Percentiles rank a stretch among this genome's conserved stretches.
phyloP scores from a whole-genome alignment of 2,888 invertebrate genomes.

The Brenthis ino region DNA sequence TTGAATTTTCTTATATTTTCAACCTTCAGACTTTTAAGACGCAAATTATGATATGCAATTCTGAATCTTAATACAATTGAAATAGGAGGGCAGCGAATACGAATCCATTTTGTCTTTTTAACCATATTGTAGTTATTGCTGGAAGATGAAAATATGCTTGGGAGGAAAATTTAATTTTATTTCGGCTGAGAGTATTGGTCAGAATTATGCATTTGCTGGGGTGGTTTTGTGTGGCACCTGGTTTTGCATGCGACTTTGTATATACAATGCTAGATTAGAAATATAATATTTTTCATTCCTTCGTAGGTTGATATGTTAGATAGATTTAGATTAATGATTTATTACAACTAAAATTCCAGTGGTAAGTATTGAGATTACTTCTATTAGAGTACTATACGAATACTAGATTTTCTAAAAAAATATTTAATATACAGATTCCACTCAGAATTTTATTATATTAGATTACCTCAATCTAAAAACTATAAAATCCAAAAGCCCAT shows the following conservation, averaged over 20 bases:
- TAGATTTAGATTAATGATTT: too few species aligned
- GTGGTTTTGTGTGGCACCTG: not conserved
- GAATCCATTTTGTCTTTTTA: slow-evolving; percentile 16
- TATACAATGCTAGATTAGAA: too few species aligned
- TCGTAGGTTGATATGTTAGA: too few species aligned
- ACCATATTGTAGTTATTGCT: slow-evolving; percentile 34
- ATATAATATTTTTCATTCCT: too few species aligned
- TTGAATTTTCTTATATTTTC: slow-evolving; percentile 56
- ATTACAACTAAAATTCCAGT: too few species aligned
- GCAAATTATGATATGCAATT: not conserved
- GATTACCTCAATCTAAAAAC: not conserved
- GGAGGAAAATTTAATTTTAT: slow-evolving; percentile 33
- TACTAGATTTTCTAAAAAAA: too few species aligned
- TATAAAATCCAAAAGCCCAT: not conserved
- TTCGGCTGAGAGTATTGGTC: slow-evolving; percentile 24
- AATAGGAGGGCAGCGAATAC: slow-evolving; percentile 8
- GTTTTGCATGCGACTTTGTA: not conserved
- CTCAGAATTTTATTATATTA: too few species aligned
- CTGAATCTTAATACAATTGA: not conserved
- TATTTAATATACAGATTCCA: too few species aligned
- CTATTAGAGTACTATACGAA: too few species aligned
- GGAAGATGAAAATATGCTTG: slow-evolving; percentile 33
- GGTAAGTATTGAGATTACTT: too few species aligned
- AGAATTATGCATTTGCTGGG: slow-evolving; percentile 1
- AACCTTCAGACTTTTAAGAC: slow-evolving; percentile 31